Evolutionary conservation across 2,888 invertebrate species (phyloP).

Genomic region (Phania funesta): DNA sequence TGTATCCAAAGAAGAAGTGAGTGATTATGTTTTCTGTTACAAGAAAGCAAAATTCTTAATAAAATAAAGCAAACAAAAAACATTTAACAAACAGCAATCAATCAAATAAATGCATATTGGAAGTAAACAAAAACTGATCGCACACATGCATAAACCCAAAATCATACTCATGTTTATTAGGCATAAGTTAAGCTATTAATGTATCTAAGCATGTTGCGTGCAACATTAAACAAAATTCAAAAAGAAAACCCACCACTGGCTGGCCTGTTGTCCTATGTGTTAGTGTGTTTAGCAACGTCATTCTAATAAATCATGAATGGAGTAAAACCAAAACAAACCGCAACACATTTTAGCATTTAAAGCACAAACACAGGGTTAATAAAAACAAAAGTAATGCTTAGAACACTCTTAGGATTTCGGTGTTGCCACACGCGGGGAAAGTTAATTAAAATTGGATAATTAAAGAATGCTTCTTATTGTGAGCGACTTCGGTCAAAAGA

Average conservation of each 20-base stretch:
- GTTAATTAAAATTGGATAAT: too few species aligned
- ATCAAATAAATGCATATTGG: slow-evolving; percentile 63
- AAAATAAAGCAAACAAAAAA: neutral
- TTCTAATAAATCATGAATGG: slow-evolving; percentile 64
- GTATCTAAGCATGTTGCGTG: slow-evolving; percentile 28
- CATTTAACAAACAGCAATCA: slow-evolving; percentile 47
- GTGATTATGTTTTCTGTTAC: neutral
- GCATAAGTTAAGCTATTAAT: neutral
- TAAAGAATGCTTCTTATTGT: too few species aligned
- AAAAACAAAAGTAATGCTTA: slow-evolving; percentile 56
- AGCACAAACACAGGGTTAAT: slow-evolving; percentile 56
- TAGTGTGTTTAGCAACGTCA: slow-evolving; percentile 12
- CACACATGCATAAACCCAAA: neutral
- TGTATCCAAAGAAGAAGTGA: neutral
- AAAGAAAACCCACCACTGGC: slow-evolving; percentile 27
- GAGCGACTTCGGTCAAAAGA: too few species aligned
- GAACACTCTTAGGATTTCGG: too few species aligned
- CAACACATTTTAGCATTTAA: slow-evolving; percentile 65
- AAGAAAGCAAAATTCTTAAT: neutral
- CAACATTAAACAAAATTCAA: neutral
- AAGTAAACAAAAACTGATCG: neutral
- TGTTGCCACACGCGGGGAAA: too few species aligned
- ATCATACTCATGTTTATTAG: neutral
- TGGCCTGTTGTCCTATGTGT: neutral
- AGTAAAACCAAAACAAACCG: slow-evolving; percentile 63